Base-by-base conservation (phyloP, 2,888 invertebrate genomes). In the Agonopterix subpropinquella region DNA sequence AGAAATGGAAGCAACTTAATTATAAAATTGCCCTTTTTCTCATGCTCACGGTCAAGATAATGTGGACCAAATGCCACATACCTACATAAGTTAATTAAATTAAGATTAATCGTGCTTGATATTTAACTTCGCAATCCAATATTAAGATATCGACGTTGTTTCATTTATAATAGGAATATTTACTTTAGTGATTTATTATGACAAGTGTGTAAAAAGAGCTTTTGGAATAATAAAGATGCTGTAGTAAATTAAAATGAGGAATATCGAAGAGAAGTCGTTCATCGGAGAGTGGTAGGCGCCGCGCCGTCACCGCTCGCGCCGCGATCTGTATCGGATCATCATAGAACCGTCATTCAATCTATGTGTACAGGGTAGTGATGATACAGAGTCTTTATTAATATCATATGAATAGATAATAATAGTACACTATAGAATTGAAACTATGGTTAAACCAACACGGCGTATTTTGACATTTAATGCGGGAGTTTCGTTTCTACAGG, bases 301-400 rank as follows among this genome's bases (percentile, higher is more conserved):
- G 47, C 48, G 60, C 59, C 57, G 47, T 48, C 51, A 35, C 47
- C 54, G 57, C 49, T 54, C 55, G 56, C 56, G 53, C 48, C 48
- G 52, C 48, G 55, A 56, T 58, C 52, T 39, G 11, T 53, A 58
- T 59, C 59, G 51, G 54, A 47, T 60, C 53, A 57, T 55, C 53
- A 43, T 52, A 48, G 52, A 53, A 43, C 54, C 58, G 60, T 61
- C 63, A 66, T 57, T 60, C 59, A 61, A 63, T 61, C 56, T 53
- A 52, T 42, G 41, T 41, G 37, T 46, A 49, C 54, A 62, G 63
- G 58, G 54, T 50, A 59, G 18, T 2, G 10, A 10, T 9, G 41
- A 15, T 9, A 41, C 41, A 50, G 50, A 50, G 47, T 11, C 44
- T 1, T 9, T n/a, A 39, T 2, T 10, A 37, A 2, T 36, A 36